Base-by-base conservation (phyloP, 2,797 vertebrate species). In the Bucorvus abyssinicus region DNA sequence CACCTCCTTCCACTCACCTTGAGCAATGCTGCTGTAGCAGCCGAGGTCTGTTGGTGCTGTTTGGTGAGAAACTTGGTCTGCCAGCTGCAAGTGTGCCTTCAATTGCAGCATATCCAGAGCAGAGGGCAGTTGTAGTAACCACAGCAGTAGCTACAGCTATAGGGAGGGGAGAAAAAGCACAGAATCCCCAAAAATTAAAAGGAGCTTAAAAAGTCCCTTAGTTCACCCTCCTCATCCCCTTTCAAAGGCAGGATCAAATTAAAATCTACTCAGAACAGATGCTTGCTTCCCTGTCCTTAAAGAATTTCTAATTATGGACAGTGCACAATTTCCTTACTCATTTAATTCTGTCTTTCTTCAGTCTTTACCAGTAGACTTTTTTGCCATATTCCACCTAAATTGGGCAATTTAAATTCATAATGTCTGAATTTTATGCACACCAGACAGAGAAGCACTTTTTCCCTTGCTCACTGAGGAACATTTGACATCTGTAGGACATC, bases 21-120 rank as follows among this genome's bases (percentile, higher is more conserved):
- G 0, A 34, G 44, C 34, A 67, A 13, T 2, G 42, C 8, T 10
- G 1, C 12, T 4, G 0, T 4, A 45, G 42, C 2, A 1, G 7
- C 26, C 0, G 0, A 47, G 49, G 18, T 32, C 73, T 52, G 56
- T 18, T 29, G 22, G 9, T 40, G 44, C 21, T 50, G 24, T 45
- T 61, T 60, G 65, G 36, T 0, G 1, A 49, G 44, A 47, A 9
- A 19, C 44, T n/a, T 16, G 29, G 29, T 36, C 49, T 52, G 14
- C 10, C 36, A 26, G 45, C 27, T 65, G 15, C 18, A 36, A 60
- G 9, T 8, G 17, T 20, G 32, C 26, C 64, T 84, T 77, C 65
- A 34, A 0, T 6, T 24, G 22, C 42, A 40, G 22, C 0, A 0
- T 14, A 34, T 2, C 36, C 22, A 50, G 44, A 29, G 29, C 24